Evolutionary conservation across 2,888 invertebrate genomes (phyloP).

Genomic region (Diarsia brunnea): DNA sequence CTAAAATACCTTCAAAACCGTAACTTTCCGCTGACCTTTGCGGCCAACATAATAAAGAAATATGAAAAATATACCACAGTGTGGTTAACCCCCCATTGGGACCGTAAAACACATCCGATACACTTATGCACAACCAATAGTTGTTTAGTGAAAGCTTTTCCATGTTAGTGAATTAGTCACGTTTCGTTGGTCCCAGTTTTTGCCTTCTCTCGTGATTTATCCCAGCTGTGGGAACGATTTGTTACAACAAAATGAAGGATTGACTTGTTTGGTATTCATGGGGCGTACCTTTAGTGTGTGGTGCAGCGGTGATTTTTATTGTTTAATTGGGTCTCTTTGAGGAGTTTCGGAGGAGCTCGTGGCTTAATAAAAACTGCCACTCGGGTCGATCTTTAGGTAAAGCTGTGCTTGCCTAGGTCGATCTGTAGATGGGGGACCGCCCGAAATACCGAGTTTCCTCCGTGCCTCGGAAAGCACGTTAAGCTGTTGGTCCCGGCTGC

Average conservation of each 20-base stretch:
- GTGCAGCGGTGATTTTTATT: conserved; percentile 60
- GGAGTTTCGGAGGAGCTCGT: too few relatives aligned
- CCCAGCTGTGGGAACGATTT: conserved; percentile 71
- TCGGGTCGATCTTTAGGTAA: too few relatives aligned
- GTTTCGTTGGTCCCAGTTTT: conserved; percentile 74
- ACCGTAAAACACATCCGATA: conserved; percentile 66
- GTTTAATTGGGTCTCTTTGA: conserved; percentile 44
- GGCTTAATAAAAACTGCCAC: too few relatives aligned
- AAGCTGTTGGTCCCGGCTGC: too few relatives aligned
- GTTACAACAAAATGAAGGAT: conserved; percentile 75
- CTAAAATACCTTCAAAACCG: conserved; percentile 23
- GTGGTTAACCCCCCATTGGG: conserved; percentile 55
- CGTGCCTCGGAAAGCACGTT: too few relatives aligned
- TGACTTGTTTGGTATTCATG: conserved; percentile 71
- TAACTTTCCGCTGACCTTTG: conserved; percentile 31
- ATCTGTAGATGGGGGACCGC: too few relatives aligned
- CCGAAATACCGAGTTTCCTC: too few relatives aligned
- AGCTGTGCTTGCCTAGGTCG: too few relatives aligned
- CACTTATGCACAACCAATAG: conserved; percentile 72
- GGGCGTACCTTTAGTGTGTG: conserved; percentile 57
- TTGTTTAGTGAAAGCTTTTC: conserved; percentile 79
- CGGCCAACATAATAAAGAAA: conserved; percentile 35
- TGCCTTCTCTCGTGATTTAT: conserved; percentile 76
- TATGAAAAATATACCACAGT: conserved; percentile 50
- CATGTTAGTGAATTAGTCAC: conserved; percentile 81